Conservation (phyloP, 2,113 vertebrate species). For the Caranx melampygus region DNA sequence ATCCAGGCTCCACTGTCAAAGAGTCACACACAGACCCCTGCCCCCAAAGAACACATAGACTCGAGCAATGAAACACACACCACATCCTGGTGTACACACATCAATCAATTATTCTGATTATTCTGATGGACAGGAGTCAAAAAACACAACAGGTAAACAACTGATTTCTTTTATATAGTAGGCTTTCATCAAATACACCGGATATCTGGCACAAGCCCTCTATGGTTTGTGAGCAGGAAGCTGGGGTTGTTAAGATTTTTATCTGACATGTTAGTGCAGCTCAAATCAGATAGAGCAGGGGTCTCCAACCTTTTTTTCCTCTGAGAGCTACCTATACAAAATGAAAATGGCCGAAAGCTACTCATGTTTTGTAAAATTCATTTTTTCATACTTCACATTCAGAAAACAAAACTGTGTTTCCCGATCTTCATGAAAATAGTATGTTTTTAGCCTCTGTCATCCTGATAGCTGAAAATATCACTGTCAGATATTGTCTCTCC, state of each 20-base stretch:
- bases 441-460: no score
- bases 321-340: no score
- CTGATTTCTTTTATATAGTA: neutral
- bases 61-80: neutral
- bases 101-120: neutral
- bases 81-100: neutral
- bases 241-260: neutral
- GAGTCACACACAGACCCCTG: conserved; percentile 4
- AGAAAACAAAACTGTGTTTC: no score
- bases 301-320: no score
- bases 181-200: neutral
- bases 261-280: conserved; percentile 3
- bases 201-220: conserved; percentile 11
- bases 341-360: no score
- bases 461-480: no score
- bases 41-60: neutral
- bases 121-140: neutral
- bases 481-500: no score
- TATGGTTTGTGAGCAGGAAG: neutral
- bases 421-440: no score
- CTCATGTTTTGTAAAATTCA: no score
- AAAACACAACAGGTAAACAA: neutral
- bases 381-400: no score
- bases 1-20: conserved; percentile 53
- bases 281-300: conserved; percentile 4